Percentiles rank a stretch among this genome's conserved stretches.
Evolutionary conservation across 2,797 vertebrate species (phyloP).

Genomic region (Hemibagrus guttatus): DNA sequence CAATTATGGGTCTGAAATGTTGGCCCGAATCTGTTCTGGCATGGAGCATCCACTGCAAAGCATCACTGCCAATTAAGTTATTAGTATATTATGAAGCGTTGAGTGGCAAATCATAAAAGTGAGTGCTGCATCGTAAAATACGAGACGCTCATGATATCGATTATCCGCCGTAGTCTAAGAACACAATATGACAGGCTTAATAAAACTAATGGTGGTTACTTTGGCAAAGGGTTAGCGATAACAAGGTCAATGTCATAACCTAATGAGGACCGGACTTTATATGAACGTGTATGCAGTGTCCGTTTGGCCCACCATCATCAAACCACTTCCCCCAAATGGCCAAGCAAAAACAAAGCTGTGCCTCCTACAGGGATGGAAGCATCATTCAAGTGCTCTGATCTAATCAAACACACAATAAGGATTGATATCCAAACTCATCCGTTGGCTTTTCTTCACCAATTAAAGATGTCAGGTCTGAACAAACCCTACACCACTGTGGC

Average conservation of each 20-base stretch:
- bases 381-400: slow-evolving; percentile 49
- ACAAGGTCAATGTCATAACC: background rate
- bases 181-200: background rate
- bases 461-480: slow-evolving; percentile 70
- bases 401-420: slow-evolving; percentile 52
- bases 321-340: background rate
- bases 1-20: background rate
- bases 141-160: slow-evolving; percentile 1
- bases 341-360: background rate
- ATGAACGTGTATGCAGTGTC: background rate
- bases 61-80: slow-evolving; percentile 20
- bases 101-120: slow-evolving; percentile 11
- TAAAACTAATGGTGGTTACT: slow-evolving; percentile 10
- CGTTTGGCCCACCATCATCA: background rate
- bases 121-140: slow-evolving; percentile 1
- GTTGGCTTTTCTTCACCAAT: slow-evolving; percentile 64
- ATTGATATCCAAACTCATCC: slow-evolving; percentile 56
- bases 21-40: background rate
- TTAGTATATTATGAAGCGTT: slow-evolving; percentile 24
- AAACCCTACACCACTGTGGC: slow-evolving; percentile 56
- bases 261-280: background rate
- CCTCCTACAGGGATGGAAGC: background rate
- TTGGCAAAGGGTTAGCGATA: background rate
- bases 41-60: background rate
- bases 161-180: background rate